Percentiles rank a stretch among this genome's conserved stretches.
phyloP scores from a whole-genome alignment of 2,888 invertebrate species.

The Scrobipalpa atriplicella region DNA sequence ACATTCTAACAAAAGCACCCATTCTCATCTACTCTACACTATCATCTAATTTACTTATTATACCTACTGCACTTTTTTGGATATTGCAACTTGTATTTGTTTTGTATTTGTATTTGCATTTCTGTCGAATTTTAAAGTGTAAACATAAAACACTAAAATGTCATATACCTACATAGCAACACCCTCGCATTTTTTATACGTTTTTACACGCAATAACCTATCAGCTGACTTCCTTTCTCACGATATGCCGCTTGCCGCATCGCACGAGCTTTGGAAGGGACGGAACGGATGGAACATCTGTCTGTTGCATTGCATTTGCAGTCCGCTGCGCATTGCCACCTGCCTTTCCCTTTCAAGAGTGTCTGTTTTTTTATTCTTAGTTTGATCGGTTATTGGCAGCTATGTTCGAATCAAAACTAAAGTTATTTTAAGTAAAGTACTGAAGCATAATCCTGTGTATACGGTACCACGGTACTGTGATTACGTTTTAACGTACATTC shows the following conservation, averaged over 20 bases:
- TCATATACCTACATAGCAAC: background rate
- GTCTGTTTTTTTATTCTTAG: background rate
- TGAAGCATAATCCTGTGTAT: background rate
- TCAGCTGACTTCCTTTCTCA: slow-evolving; percentile 21
- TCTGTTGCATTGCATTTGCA: slow-evolving; percentile 6
- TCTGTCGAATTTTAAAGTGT: background rate
- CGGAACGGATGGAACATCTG: background rate
- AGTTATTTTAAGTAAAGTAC: background rate
- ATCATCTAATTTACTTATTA: background rate
- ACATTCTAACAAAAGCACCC: background rate
- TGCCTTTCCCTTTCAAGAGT: background rate
- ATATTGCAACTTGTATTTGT: too few species aligned
- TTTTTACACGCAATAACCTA: background rate
- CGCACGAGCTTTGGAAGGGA: background rate
- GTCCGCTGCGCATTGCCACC: slow-evolving; percentile 1
- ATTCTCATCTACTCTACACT: background rate
- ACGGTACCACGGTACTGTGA: too few species aligned
- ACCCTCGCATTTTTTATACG: slow-evolving; percentile 11
- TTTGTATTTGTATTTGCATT: background rate
- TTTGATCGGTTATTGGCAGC: background rate
- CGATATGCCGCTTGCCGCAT: too few species aligned
- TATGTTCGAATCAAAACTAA: background rate
- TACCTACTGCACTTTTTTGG: too few species aligned
- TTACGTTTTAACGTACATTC: too few species aligned
- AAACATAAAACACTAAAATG: background rate